Base-by-base conservation (phyloP, 2,797 vertebrate genomes). In the Sebastes iracundus region DNA sequence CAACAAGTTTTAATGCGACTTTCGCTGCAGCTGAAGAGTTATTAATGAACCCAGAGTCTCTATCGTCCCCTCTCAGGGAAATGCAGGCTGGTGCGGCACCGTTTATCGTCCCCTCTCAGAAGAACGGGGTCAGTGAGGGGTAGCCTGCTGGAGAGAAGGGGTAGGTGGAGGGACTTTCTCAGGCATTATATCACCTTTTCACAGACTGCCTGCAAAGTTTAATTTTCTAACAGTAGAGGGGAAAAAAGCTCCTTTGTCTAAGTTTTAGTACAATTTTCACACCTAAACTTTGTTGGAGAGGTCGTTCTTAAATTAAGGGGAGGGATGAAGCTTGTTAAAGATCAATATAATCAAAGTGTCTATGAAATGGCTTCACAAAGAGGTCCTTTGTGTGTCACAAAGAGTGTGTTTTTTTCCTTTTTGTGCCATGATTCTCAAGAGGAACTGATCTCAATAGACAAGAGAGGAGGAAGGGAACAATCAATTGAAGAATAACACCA, bases 21-120 rank as follows among this genome's bases (percentile, higher is more conserved):
- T 77, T 75, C 0, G 10, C 59, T 72, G 33, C 79, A 60, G 79
- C 78, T 73, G 35, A 73, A 56, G 33, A 69, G 58, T 84, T 81
- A 83, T 79, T 88, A 87, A 84, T 85, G 76, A 80, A 86, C 68
- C 20, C 55, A 23, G 13, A 22, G 75, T 70, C 79, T 70, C 76
- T 92, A 90, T 91, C 91, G 2, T 73, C 14, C 18, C n/a, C 75
- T 32, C 53, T 64, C 92, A 93, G 90, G 77, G 68, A 77, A 75
- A 81, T 42, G 42, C 2, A 55, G 80, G 77, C 65, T 72, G 75
- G 74, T 63, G 64, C 71, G 1, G 55, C 60, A 23, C 11, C 5
- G 35, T 90, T 94, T 93, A 94, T 94, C 92, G 20, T 64, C 69
- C 49, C 75, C 64, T 66, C 83, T 83, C 92, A 94, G 92, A 83